These are phyloP conservation scores for Epirrhoe tristata DNA, from an alignment of 2,888 invertebrate species.

Conservation along the genomic window DNA sequence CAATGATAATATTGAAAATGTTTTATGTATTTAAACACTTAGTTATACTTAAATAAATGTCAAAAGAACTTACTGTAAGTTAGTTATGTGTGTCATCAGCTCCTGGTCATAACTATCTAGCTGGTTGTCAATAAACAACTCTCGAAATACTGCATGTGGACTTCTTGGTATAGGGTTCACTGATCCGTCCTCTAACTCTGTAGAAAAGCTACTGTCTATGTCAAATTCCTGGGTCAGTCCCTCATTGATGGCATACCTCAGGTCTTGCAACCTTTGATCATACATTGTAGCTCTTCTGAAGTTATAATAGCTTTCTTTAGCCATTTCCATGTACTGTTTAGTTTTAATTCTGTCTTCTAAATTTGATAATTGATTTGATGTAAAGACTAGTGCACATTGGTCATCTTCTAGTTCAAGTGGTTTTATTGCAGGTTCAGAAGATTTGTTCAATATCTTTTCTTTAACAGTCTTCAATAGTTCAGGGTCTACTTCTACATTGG, in stretches of 20 bases:
- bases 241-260: slow-evolving; percentile 79
- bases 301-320: slow-evolving; percentile 81
- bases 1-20: too few relatives aligned
- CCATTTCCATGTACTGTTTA: slow-evolving; percentile 68
- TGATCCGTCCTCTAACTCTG: slow-evolving; percentile 43
- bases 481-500: slow-evolving; percentile 67
- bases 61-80: slow-evolving; percentile 71
- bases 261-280: slow-evolving; percentile 76
- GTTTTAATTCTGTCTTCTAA: slow-evolving; percentile 68
- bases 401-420: slow-evolving; percentile 70
- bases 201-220: slow-evolving; percentile 44
- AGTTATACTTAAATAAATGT: neutral
- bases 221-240: slow-evolving; percentile 77
- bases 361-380: slow-evolving; percentile 65
- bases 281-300: slow-evolving; percentile 78
- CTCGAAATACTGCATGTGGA: slow-evolving; percentile 77
- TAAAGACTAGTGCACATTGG: slow-evolving; percentile 75
- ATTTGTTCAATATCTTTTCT: slow-evolving; percentile 72
- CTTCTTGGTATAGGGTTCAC: slow-evolving; percentile 59
- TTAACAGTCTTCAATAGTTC: slow-evolving; percentile 75
- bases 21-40: too few relatives aligned
- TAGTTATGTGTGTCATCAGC: slow-evolving; percentile 69
- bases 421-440: slow-evolving; percentile 45
- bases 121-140: slow-evolving; percentile 74
- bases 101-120: slow-evolving; percentile 77